Percentiles rank a stretch among this genome's conserved stretches.
phyloP scores from a whole-genome alignment of 1,140 invertebrate genomes.

The Aphelinus certus region DNA sequence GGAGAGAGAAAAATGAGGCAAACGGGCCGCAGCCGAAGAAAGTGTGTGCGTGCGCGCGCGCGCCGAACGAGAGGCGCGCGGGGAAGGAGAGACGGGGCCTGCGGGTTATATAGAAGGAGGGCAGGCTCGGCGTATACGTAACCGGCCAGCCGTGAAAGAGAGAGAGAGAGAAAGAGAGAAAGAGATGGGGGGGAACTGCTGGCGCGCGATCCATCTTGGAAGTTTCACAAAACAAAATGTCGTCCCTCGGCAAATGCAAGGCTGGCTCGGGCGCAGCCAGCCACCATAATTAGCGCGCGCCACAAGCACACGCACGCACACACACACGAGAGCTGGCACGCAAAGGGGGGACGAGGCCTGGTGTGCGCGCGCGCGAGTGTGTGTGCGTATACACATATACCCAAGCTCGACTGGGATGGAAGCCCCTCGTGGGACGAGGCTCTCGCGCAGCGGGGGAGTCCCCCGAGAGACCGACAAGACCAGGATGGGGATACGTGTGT shows the following conservation, averaged over 20 bases:
- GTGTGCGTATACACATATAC: background rate
- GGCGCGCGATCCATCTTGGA: slow-evolving; percentile 54
- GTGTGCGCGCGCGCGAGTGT: too few species aligned
- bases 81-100: too few species aligned
- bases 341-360: too few species aligned
- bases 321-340: background rate
- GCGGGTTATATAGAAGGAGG: background rate
- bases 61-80: too few species aligned
- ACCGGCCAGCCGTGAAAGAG: slow-evolving; percentile 18
- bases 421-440: slow-evolving; percentile 33
- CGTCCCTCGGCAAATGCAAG: slow-evolving; percentile 49
- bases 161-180: slow-evolving; percentile 2
- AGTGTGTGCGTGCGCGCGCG: too few species aligned
- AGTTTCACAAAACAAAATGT: slow-evolving; percentile 60
- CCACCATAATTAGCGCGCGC: slow-evolving; percentile 62
- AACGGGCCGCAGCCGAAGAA: too few species aligned
- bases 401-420: slow-evolving; percentile 1
- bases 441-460: slow-evolving; percentile 36
- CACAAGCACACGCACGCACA: background rate
- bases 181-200: background rate
- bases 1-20: background rate
- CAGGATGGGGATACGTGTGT: too few species aligned
- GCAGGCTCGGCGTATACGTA: background rate
- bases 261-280: slow-evolving; percentile 13
- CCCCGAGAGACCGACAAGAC: slow-evolving; percentile 13